Conservation (phyloP, 1,140 invertebrate species). For the Drosophila lacertosa region DNA sequence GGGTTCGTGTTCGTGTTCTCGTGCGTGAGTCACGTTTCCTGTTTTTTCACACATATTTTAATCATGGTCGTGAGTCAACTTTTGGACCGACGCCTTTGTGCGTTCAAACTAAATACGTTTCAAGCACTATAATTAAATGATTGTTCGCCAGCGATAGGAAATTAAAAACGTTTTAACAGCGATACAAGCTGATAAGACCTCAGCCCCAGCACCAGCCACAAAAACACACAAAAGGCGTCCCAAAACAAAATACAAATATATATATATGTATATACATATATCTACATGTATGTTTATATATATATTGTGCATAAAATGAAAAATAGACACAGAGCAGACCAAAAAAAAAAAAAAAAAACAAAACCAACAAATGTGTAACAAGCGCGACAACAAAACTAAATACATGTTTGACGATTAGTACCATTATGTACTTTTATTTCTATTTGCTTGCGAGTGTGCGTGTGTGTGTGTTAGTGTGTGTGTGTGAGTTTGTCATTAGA, state of each 20-base stretch:
- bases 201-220: constrained; percentile 19
- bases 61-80: not conserved
- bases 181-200: constrained; percentile 68
- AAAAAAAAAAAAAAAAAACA: constrained; percentile 2
- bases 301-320: not conserved
- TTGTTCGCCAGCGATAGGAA: constrained; percentile 67
- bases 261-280: not conserved
- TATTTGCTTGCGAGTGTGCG: constrained; percentile 15
- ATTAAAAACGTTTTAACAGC: constrained; percentile 78
- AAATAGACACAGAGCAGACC: not conserved
- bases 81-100: constrained; percentile 12
- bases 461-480: constrained; percentile 31
- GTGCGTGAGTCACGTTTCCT: constrained; percentile 8
- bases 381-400: constrained; percentile 69
- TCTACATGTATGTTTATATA: too few relatives aligned
- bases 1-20: not conserved
- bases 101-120: constrained; percentile 53
- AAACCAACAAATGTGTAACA: constrained; percentile 49
- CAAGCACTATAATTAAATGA: constrained; percentile 75
- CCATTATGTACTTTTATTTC: constrained; percentile 44
- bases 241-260: constrained; percentile 26
- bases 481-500: constrained; percentile 61
- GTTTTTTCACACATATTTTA: not conserved
- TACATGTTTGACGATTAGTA: constrained; percentile 47
- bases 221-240: too few relatives aligned